Conservation (phyloP, 2,113 vertebrate species). For the Glaucomys volans region DNA sequence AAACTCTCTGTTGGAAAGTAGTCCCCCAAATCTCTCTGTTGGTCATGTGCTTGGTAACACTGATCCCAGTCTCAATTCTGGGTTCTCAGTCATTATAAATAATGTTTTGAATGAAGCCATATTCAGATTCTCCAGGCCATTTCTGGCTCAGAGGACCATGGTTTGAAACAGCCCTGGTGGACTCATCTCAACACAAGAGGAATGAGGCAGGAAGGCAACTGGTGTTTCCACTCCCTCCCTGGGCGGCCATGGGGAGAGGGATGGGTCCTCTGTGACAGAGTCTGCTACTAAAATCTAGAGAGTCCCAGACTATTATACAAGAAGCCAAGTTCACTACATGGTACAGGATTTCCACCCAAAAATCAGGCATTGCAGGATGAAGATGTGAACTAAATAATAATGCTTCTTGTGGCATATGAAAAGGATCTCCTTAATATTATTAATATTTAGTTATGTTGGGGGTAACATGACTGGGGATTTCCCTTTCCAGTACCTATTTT, state of each 20-base stretch:
- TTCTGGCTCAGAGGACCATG: not conserved
- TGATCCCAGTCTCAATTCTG: not conserved
- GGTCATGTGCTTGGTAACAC: not conserved
- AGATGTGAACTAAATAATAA: not conserved
- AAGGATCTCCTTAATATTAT: not conserved
- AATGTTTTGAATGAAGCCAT: not conserved
- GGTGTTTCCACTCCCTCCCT: not conserved
- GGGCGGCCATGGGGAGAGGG: accelerated
- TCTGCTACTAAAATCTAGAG: not conserved
- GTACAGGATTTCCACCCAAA: not conserved
- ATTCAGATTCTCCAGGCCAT: not conserved
- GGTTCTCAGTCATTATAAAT: not conserved
- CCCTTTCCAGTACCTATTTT: constrained; percentile 15
- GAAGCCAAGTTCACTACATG: not conserved
- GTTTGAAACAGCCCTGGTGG: not conserved
- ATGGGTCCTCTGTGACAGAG: not conserved
- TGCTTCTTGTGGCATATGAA: not conserved
- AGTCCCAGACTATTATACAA: not conserved
- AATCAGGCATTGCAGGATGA: not conserved
- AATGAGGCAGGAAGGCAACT: not conserved
- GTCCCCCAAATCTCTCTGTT: not conserved
- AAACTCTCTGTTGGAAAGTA: constrained; percentile 28
- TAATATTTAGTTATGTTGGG: not conserved
- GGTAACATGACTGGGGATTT: not conserved
- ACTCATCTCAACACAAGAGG: not conserved